phyloP scores from a whole-genome alignment of 2,797 vertebrate species.

The Pangasius larnaudii region DNA sequence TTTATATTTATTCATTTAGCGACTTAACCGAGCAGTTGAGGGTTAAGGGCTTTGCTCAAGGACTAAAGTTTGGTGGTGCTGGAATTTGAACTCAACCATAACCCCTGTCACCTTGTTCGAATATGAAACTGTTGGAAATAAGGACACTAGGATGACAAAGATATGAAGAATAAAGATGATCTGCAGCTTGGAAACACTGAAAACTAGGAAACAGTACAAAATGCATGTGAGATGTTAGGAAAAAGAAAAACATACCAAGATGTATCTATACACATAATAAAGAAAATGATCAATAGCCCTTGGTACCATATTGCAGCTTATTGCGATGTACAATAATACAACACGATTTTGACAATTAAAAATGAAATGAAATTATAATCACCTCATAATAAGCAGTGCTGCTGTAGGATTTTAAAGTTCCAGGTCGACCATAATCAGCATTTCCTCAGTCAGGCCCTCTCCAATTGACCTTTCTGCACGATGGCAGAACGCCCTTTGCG shows the following conservation, averaged over 20 bases:
- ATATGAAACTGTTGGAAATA: neutral
- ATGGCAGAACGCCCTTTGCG: slow-evolving; percentile 6
- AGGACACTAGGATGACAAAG: neutral
- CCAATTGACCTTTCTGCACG: slow-evolving; percentile 6
- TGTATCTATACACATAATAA: neutral
- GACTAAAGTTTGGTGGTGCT: neutral
- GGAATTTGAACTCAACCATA: neutral
- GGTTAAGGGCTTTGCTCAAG: neutral
- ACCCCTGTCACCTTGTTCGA: neutral
- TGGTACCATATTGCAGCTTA: neutral
- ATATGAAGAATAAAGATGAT: neutral
- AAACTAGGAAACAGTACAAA: neutral
- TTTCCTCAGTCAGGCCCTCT: neutral
- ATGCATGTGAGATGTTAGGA: neutral
- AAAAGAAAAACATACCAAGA: neutral
- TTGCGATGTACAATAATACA: neutral
- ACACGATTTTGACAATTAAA: neutral
- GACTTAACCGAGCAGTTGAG: neutral
- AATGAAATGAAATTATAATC: neutral
- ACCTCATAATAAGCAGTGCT: neutral
- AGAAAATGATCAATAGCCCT: neutral
- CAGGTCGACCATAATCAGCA: neutral
- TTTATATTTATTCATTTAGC: neutral
- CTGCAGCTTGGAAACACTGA: neutral
- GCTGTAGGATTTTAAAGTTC: neutral